These are phyloP conservation scores for Enteromius argenteus DNA, from an alignment of 2,797 vertebrate genomes.

Conservation along the genomic window DNA sequence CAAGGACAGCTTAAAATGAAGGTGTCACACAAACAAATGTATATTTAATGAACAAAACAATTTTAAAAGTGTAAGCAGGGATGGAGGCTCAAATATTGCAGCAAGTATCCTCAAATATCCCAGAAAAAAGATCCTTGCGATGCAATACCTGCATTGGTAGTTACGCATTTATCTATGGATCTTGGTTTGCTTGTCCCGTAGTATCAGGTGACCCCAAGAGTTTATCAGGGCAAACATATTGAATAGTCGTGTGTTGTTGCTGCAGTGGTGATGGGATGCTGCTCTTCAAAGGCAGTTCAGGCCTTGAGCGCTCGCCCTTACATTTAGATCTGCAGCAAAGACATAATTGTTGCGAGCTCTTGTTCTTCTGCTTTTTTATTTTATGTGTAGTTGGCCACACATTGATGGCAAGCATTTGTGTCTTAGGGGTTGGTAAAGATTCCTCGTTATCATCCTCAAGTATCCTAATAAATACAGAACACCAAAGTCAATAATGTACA, in stretches of 20 bases:
- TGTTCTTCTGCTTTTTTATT: slow-evolving; percentile 37
- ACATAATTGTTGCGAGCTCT: not conserved
- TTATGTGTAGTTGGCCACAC: slow-evolving; percentile 52
- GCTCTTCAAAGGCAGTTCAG: not conserved
- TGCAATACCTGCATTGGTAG: not conserved
- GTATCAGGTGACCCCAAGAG: not conserved
- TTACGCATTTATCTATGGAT: not conserved
- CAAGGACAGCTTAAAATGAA: not conserved
- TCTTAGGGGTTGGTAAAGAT: not conserved
- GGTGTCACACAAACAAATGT: not conserved
- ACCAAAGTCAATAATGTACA: not conserved
- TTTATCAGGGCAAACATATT: not conserved
- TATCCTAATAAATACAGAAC: slow-evolving; percentile 36
- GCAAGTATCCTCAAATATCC: not conserved
- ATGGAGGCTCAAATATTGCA: not conserved
- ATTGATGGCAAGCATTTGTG: slow-evolving; percentile 25
- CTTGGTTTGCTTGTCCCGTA: not conserved
- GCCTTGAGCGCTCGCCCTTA: not conserved
- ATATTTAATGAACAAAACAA: too few relatives aligned
- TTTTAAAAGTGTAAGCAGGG: not conserved
- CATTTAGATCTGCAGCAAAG: slow-evolving; percentile 27
- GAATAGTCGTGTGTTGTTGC: not conserved
- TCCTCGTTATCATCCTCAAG: slow-evolving; percentile 53
- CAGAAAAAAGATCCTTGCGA: not conserved
- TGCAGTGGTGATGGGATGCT: not conserved